Evolutionary conservation across 2,113 vertebrate genomes (phyloP), one percentile per base, ranked within the genome.

Genomic region (Callopanchax toddi): DNA sequence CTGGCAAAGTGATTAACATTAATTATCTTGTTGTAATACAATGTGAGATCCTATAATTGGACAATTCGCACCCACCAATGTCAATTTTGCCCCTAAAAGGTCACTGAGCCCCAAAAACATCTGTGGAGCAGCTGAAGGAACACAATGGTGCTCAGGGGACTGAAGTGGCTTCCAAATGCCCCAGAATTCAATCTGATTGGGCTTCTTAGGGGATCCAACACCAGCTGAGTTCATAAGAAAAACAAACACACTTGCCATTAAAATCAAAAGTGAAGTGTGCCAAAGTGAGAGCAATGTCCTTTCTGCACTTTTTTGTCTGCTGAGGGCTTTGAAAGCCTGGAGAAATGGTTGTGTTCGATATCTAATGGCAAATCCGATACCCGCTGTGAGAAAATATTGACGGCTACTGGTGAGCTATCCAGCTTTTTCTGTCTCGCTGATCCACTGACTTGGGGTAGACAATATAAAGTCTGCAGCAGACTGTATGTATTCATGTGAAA

Each of bases 361-460:
- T 10, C 21, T 29, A 6, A 67, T 54, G 42, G 5, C 39, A 73
- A 72, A 75, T 78, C 57, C 64, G 67, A 56, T 61, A 62, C 52
- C 36, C n/a, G 39, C 64, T 36, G 50, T 64, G 74, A 60, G 45
- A 57, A 58, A 60, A 29, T 77, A 83, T 74, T 58, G 74, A 76
- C 22, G 10, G 69, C 67, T 57, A 22, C 66, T 60, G 23, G 32
- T 44, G 53, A 56, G 26, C 61, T 44, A 7, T 63, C 26, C 11
- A 42, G 21, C 42, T 55, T 49, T 69, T 53, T 70, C 34, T 74
- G 18, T 73, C 49, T 63, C 9, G 46, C 48, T 67, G 23, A 42
- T 37, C 13, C 17, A 40, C 25, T 32, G 52, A 62, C 37, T 36
- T 4, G 17, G 15, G 37, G 23, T 11, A 71, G 44, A 74, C 64